Evolutionary conservation across 2,888 invertebrate species (phyloP).

Genomic region (Clivina fossor): DNA sequence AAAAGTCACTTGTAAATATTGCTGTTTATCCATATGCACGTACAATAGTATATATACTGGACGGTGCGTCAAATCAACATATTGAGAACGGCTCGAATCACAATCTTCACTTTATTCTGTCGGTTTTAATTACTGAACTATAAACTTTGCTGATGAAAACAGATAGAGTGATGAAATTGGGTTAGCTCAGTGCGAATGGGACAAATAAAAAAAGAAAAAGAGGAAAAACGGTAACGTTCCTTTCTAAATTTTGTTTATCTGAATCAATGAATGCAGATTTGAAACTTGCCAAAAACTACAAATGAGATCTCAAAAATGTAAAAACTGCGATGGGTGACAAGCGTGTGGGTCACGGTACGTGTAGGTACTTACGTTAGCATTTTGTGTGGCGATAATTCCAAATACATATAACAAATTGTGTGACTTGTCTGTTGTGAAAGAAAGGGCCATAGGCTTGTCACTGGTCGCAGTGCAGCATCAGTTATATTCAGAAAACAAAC

Average conservation of each 20-base stretch:
- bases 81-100: constrained; percentile 15
- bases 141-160: neutral
- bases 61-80: constrained; percentile 5
- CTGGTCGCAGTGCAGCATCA: neutral
- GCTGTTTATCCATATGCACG: constrained; percentile 33
- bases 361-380: no score
- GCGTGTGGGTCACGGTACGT: neutral
- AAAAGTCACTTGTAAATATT: constrained; percentile 33
- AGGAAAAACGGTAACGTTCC: neutral
- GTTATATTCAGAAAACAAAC: constrained; percentile 32
- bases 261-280: constrained; percentile 23
- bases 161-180: constrained; percentile 4
- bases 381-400: constrained; percentile 4
- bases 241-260: constrained; percentile 16
- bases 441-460: neutral
- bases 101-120: neutral
- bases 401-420: neutral
- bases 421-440: neutral
- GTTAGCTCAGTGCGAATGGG: no score
- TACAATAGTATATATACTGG: constrained; percentile 33
- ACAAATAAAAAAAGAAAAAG: no score
- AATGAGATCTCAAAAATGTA: constrained; percentile 26
- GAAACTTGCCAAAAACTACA: constrained; percentile 23
- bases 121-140: neutral
- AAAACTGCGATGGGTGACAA: constrained; percentile 10